Evolutionary conservation across 2,113 vertebrate genomes (phyloP), one percentile per base, ranked within the genome.

Genomic region (Bostrychus sinensis): DNA sequence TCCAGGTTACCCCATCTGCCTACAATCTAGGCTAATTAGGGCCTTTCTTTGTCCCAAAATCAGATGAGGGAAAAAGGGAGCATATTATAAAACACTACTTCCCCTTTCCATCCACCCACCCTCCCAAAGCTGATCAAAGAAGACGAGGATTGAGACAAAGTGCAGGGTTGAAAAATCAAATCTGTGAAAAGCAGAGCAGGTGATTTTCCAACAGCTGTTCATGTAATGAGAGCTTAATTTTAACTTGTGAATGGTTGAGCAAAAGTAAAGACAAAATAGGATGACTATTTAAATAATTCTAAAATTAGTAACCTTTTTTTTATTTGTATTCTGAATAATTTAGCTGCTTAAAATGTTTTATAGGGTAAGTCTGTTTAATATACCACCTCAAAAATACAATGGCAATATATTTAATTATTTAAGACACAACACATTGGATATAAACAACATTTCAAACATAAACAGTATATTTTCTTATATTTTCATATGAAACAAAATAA

Each of bases 1-100:
- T 76, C 71, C 83, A 84, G 89, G 89, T 88, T 91, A 89, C 75
- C 91, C 92, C 92, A 93, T 93, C 92, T 93, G 92, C 91, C 87
- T 86, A 77, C 87, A 81, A 90, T 92, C 84, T 74, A 74, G 85
- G 82, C 84, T 92, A 93, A 93, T 93, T 93, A 91, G 84, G 77
- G 79, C 56, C 54, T 69, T 87, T 78, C 86, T 92, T 93, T 92
- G 90, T 93, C 83, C 89, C 78, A 34, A 84, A 88, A 88, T 90
- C 83, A 87, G 85, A 87, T 88, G 89, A 84, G 41, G 59, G 53
- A 80, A 51, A 59, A 56, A 43, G 57, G 60, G 66, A 66, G 70
- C 56, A 80, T 75, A 81, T 86, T 88, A 87, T 88, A 87, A 89
- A 86, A 84, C 69, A 59, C 63, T 28, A 66, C 75, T 80, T 81